These are phyloP conservation scores for Harpagoxenus sublaevis DNA, from an alignment of 2,888 invertebrate species.

Conservation along the genomic window DNA sequence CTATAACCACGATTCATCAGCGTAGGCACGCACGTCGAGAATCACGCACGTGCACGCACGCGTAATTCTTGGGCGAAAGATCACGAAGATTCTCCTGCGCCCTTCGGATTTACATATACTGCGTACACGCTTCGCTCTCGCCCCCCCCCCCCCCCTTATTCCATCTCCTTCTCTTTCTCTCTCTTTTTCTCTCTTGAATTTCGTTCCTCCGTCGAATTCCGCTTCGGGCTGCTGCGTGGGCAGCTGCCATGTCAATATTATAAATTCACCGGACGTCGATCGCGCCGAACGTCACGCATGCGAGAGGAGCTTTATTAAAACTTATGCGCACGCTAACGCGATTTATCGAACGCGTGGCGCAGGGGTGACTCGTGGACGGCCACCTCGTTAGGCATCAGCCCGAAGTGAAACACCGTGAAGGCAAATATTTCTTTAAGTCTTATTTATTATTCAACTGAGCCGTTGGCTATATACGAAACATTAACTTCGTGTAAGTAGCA, in stretches of 20 bases:
- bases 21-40: slow-evolving; percentile 22
- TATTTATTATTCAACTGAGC: slow-evolving; percentile 51
- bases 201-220: slow-evolving; percentile 56
- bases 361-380: slow-evolving; percentile 56
- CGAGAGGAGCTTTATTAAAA: slow-evolving; percentile 65
- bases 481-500: slow-evolving; percentile 51
- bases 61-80: slow-evolving; percentile 58
- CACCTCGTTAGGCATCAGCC: slow-evolving; percentile 55
- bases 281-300: slow-evolving; percentile 57
- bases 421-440: slow-evolving; percentile 56
- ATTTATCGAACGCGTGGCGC: slow-evolving; percentile 63
- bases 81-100: slow-evolving; percentile 61
- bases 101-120: slow-evolving; percentile 69
- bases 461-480: slow-evolving; percentile 44
- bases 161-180: slow-evolving; percentile 1
- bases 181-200: slow-evolving; percentile 49
- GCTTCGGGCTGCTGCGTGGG: slow-evolving; percentile 71
- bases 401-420: slow-evolving; percentile 50
- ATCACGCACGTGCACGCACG: slow-evolving; percentile 42
- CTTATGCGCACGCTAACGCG: slow-evolving; percentile 60
- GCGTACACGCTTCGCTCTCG: slow-evolving; percentile 30
- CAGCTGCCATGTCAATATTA: slow-evolving; percentile 72
- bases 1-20: slow-evolving; percentile 45
- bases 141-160: neutral
- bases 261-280: slow-evolving; percentile 71